These are phyloP conservation scores for Ardeotis arabs DNA, from an alignment of 2,113 vertebrate genomes.

Conservation along the genomic window DNA sequence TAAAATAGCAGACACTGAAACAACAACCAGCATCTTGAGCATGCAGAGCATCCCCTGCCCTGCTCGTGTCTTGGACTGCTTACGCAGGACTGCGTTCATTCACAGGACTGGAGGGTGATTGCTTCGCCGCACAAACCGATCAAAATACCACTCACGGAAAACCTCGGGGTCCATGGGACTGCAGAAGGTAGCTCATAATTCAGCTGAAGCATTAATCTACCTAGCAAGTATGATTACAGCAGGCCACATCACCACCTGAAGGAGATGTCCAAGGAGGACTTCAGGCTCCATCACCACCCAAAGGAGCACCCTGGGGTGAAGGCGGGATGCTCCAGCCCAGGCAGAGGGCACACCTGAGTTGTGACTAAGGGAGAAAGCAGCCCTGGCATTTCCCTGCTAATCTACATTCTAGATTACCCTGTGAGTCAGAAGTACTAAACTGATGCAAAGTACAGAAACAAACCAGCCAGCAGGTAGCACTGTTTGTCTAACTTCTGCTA, in stretches of 20 bases:
- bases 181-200: fast-evolving
- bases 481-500: neutral
- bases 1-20: neutral
- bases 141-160: neutral
- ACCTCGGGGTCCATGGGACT: neutral
- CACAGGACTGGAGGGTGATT: neutral
- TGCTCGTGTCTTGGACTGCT: neutral
- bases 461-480: conserved; percentile 23
- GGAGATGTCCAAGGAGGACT: neutral
- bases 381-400: neutral
- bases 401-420: neutral
- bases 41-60: neutral
- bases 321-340: neutral
- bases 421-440: neutral
- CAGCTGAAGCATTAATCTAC: neutral
- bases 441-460: neutral
- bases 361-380: neutral
- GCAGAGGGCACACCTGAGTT: neutral
- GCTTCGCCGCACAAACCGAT: neutral
- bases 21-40: fast-evolving
- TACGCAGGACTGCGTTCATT: fast-evolving
- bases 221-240: fast-evolving
- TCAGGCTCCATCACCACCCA: neutral
- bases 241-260: fast-evolving
- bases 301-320: neutral